Evolutionary conservation across 1,140 invertebrate species (phyloP).

Genomic region (Tetramorium alpestre): DNA sequence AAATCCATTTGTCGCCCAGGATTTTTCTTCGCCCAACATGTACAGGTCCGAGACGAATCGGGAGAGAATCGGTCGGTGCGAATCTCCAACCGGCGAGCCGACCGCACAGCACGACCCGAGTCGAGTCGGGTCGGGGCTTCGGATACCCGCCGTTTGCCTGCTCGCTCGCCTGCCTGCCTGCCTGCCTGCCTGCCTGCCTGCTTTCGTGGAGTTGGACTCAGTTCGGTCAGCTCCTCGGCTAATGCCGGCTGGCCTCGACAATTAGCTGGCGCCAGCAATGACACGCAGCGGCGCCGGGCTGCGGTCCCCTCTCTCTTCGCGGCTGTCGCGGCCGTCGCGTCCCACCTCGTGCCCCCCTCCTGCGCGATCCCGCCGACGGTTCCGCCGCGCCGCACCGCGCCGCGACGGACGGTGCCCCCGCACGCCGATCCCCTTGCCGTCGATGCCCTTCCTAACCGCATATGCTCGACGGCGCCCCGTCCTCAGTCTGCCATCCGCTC

Average conservation of each 20-base stretch:
- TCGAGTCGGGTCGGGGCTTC: background rate
- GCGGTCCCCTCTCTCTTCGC: slow-evolving; percentile 54
- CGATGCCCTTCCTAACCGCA: slow-evolving; percentile 50
- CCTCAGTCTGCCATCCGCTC: slow-evolving; percentile 58
- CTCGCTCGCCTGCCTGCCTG: background rate
- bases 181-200: slow-evolving; percentile 17
- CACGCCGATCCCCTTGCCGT: slow-evolving; percentile 2
- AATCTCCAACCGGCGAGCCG: slow-evolving; percentile 1
- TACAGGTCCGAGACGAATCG: background rate
- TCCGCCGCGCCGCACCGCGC: slow-evolving; percentile 1
- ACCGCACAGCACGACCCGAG: slow-evolving; percentile 12
- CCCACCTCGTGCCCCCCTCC: slow-evolving; percentile 43
- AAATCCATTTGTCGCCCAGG: background rate
- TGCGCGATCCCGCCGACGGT: background rate
- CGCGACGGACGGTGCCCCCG: slow-evolving; percentile 17
- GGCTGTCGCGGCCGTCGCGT: slow-evolving; percentile 35
- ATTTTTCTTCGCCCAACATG: background rate
- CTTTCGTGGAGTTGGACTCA: slow-evolving; percentile 63
- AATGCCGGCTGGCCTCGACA: slow-evolving; percentile 83
- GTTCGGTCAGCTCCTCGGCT: slow-evolving; percentile 80
- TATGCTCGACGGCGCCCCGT: slow-evolving; percentile 67
- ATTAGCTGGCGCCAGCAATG: slow-evolving; percentile 84
- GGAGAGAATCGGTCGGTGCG: background rate
- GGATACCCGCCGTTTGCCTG: background rate
- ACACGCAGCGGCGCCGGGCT: slow-evolving; percentile 81